Base-by-base conservation (phyloP, 2,797 vertebrate genomes). In the Lophotriccus pileatus region DNA sequence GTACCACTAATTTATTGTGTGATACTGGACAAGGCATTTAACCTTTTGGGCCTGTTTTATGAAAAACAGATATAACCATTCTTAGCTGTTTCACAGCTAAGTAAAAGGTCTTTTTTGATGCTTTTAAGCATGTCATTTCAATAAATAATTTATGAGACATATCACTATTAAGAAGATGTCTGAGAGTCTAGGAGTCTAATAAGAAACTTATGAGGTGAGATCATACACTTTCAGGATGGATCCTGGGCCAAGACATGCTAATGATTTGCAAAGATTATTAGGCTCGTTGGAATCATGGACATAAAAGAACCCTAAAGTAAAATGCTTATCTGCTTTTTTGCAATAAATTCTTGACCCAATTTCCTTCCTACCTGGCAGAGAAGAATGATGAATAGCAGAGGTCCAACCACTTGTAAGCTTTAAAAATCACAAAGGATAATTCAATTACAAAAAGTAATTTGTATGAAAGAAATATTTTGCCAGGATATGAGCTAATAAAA, bases 181-280 rank as follows among this genome's bases (percentile, higher is more conserved):
- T 0, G 0, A 81, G 20, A 91, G 81, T 62, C 76, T 69, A 64
- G 24, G 63, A 95, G 34, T 52, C 79, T 75, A 87, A 93, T 27
- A 62, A 89, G 69, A 91, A 93, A 91, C 87, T 93, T 94, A 94
- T 86, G 85, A 81, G 79, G 89, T 95, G 95, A 96, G 76, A 92
- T 93, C 78, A 93, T 81, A 56, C 59, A 67, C 32, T 79, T 91
- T 86, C 87, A 90, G 92, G 84, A 79, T 84, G 79, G 87, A 91
- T 94, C 85, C 70, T 66, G 49, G 59, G 73, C 73, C 73, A 60
- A 69, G 78, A 83, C 68, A 77, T 78, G 58, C n/a, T 93, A 95
- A 96, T 73, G 82, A 95, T 91, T 93, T 94, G 55, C 82, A 66
- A 94, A 85, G 87, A 93, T 91, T 85, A 87, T 86, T 85, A 91